phyloP scores from a whole-genome alignment of 2,797 vertebrate species.

The Moxostoma hubbsi region DNA sequence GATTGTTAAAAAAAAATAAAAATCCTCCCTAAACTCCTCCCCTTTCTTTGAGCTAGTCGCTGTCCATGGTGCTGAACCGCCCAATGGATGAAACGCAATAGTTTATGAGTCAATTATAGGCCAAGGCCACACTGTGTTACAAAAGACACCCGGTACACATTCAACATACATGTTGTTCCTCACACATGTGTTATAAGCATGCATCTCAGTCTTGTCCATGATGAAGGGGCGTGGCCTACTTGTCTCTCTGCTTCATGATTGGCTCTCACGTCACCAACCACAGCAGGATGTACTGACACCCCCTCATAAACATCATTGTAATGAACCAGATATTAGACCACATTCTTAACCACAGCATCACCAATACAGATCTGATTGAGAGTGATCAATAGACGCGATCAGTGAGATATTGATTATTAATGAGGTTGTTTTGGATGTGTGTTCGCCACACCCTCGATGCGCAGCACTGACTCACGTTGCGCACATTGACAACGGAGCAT shows the following conservation, averaged over 20 bases:
- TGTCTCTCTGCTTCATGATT: conserved; percentile 16
- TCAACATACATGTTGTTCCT: neutral
- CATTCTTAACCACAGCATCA: neutral
- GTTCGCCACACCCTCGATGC: conserved; percentile 58
- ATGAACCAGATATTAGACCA: neutral
- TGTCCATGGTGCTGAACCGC: neutral
- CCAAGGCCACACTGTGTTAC: no score
- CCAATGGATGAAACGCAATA: no score
- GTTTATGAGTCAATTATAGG: no score
- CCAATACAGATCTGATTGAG: neutral
- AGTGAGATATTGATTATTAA: neutral
- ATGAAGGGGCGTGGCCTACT: conserved; percentile 28
- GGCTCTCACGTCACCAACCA: conserved; percentile 43
- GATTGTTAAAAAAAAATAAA: no score
- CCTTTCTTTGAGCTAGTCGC: neutral
- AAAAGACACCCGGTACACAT: neutral
- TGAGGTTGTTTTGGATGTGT: conserved; percentile 10
- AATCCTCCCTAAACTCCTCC: neutral
- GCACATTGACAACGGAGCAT: conserved; percentile 18
- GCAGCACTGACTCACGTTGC: conserved; percentile 59
- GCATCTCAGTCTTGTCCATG: neutral
- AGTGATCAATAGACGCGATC: neutral
- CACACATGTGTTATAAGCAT: neutral
- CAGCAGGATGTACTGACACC: neutral
- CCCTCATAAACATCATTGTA: conserved; percentile 7